phyloP scores from a whole-genome alignment of 2,797 vertebrate species.

The Sebastolobus altivelis region DNA sequence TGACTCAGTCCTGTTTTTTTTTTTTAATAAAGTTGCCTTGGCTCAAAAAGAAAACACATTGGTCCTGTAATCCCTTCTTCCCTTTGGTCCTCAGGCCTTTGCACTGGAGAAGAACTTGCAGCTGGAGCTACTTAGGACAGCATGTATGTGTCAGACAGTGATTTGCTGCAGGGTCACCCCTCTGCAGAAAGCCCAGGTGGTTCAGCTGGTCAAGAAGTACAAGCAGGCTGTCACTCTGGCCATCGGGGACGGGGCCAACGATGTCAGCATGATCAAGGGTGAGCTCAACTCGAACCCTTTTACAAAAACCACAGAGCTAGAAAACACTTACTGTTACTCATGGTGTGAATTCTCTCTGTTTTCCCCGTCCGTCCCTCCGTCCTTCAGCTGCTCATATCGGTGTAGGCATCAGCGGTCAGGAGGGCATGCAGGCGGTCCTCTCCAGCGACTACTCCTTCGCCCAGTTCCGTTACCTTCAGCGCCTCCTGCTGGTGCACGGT shows the following conservation, averaged over 20 bases:
- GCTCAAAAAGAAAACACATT: background rate
- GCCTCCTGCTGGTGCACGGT: slow-evolving; percentile 94
- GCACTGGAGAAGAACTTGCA: slow-evolving; percentile 89
- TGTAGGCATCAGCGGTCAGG: slow-evolving; percentile 94
- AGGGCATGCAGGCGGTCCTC: slow-evolving; percentile 95
- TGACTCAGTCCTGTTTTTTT: background rate
- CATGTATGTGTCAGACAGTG: slow-evolving; percentile 93
- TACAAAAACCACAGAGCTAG: background rate
- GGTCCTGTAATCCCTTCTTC: background rate
- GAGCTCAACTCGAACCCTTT: background rate
- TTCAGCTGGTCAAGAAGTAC: slow-evolving; percentile 94
- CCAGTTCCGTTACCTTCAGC: slow-evolving; percentile 95
- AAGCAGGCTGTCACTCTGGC: slow-evolving; percentile 93
- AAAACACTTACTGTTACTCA: background rate
- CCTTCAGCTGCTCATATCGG: slow-evolving; percentile 92
- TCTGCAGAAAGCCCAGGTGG: slow-evolving; percentile 96
- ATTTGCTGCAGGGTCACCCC: slow-evolving; percentile 96
- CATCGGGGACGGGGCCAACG: slow-evolving; percentile 94
- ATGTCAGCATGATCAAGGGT: slow-evolving; percentile 98
- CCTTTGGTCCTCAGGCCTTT: slow-evolving; percentile 82
- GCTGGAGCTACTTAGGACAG: slow-evolving; percentile 89
- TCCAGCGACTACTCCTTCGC: slow-evolving; percentile 94
- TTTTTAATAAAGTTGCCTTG: background rate
- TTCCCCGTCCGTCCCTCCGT: no score
- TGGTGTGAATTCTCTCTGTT: background rate